A percentile compares a stretch with the other conserved stretches of the same genome.
Evolutionary conservation across 2,888 invertebrate genomes (phyloP).

Genomic region (Parelbella ahira): DNA sequence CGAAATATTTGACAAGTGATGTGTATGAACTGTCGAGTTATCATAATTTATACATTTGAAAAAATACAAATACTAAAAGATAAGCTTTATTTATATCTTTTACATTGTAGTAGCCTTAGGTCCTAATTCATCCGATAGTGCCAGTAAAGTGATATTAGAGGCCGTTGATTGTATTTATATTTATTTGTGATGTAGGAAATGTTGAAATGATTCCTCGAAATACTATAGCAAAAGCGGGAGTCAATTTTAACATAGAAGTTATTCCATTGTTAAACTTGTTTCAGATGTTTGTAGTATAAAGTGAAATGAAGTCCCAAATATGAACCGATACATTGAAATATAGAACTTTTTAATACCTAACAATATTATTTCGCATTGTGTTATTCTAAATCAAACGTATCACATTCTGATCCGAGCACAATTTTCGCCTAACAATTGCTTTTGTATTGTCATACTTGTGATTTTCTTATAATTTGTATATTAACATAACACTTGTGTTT

Average conservation of each 20-base stretch:
- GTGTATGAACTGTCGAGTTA: slow-evolving; percentile 7
- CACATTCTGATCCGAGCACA: too few relatives aligned
- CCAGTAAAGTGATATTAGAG: slow-evolving; percentile 41
- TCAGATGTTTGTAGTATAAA: slow-evolving; percentile 7
- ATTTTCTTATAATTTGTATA: too few relatives aligned
- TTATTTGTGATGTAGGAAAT: slow-evolving; percentile 24
- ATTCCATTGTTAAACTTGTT: slow-evolving; percentile 16
- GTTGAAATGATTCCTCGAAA: slow-evolving; percentile 1
- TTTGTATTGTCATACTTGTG: background rate
- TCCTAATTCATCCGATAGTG: slow-evolving; percentile 36
- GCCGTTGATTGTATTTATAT: slow-evolving; percentile 32
- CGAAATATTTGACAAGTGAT: slow-evolving; percentile 5
- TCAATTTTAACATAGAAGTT: background rate
- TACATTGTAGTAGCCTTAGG: slow-evolving; percentile 30
- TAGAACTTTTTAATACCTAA: background rate
- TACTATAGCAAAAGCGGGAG: slow-evolving; percentile 2
- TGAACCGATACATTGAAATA: background rate
- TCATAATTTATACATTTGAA: slow-evolving; percentile 32
- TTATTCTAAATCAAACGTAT: too few relatives aligned
- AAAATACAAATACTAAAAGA: slow-evolving; percentile 35
- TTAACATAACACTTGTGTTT: too few relatives aligned
- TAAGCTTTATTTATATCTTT: slow-evolving; percentile 39
- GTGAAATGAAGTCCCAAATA: slow-evolving; percentile 1
- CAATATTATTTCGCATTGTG: background rate
- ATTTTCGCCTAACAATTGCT: too few relatives aligned